These are phyloP conservation scores for Thereuonema tuberculata DNA, from an alignment of 1,140 invertebrate genomes.

Conservation along the genomic window DNA sequence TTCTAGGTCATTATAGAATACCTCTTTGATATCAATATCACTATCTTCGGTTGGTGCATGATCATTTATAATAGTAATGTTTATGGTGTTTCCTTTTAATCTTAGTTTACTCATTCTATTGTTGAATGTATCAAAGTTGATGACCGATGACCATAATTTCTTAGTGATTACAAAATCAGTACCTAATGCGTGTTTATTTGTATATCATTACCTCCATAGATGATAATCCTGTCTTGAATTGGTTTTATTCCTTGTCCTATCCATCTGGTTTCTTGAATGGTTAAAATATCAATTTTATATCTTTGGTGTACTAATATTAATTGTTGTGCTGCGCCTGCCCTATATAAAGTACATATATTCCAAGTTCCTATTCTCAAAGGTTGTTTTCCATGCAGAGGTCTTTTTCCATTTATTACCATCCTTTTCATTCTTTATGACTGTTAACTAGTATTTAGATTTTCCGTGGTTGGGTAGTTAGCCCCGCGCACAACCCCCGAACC, in stretches of 20 bases:
- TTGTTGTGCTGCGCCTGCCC: not conserved
- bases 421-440: not conserved
- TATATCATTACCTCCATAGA: not conserved
- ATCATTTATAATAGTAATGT: not conserved
- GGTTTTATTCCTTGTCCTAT: not conserved
- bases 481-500: not conserved
- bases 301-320: not conserved
- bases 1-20: not conserved
- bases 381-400: not conserved
- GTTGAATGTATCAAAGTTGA: not conserved
- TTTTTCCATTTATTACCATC: not conserved
- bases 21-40: not conserved
- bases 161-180: not conserved
- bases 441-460: not conserved
- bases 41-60: not conserved
- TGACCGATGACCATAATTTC: not conserved
- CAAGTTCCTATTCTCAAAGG: not conserved
- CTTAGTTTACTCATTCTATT: not conserved
- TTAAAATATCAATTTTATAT: not conserved
- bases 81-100: not conserved
- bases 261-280: not conserved
- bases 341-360: not conserved
- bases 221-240: not conserved
- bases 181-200: not conserved
- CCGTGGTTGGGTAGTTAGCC: not conserved